Evolutionary conservation across 2,797 vertebrate genomes (phyloP).

Genomic region (Neosilurus hyrtlii): DNA sequence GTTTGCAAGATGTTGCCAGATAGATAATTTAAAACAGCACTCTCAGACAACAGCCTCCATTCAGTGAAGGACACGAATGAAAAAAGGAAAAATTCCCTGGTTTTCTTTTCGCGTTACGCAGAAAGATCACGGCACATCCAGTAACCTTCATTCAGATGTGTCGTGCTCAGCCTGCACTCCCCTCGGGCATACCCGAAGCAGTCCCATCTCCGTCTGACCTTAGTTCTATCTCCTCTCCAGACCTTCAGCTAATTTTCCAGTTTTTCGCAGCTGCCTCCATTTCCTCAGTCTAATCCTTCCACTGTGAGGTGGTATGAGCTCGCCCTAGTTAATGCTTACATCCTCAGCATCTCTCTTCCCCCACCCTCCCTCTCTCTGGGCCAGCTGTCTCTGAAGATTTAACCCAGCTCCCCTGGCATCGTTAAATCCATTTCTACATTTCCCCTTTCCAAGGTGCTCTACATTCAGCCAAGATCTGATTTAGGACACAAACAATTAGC

Average conservation of each 20-base stretch:
- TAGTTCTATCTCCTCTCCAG: slow-evolving; percentile 43
- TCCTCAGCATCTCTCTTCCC: slow-evolving; percentile 44
- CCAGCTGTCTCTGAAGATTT: slow-evolving; percentile 47
- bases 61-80: slow-evolving; percentile 38
- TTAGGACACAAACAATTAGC: slow-evolving; percentile 57
- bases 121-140: slow-evolving; percentile 43
- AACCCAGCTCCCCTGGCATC: slow-evolving; percentile 49
- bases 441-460: slow-evolving; percentile 43
- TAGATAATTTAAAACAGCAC: not conserved
- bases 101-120: slow-evolving; percentile 41
- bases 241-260: slow-evolving; percentile 58
- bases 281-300: slow-evolving; percentile 57
- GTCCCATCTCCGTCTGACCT: slow-evolving; percentile 50
- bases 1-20: not conserved
- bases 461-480: slow-evolving; percentile 59
- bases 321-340: slow-evolving; percentile 58
- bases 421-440: slow-evolving; percentile 49
- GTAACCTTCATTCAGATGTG: slow-evolving; percentile 38
- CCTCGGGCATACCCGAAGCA: slow-evolving; percentile 31
- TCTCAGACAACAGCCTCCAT: slow-evolving; percentile 38
- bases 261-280: slow-evolving; percentile 52
- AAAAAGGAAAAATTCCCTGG: not conserved
- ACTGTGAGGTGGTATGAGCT: slow-evolving; percentile 51
- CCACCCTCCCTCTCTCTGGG: slow-evolving; percentile 34
- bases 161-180: slow-evolving; percentile 19